phyloP scores from a whole-genome alignment of 1,140 invertebrate genomes.

The Bilobella aurantiaca region DNA sequence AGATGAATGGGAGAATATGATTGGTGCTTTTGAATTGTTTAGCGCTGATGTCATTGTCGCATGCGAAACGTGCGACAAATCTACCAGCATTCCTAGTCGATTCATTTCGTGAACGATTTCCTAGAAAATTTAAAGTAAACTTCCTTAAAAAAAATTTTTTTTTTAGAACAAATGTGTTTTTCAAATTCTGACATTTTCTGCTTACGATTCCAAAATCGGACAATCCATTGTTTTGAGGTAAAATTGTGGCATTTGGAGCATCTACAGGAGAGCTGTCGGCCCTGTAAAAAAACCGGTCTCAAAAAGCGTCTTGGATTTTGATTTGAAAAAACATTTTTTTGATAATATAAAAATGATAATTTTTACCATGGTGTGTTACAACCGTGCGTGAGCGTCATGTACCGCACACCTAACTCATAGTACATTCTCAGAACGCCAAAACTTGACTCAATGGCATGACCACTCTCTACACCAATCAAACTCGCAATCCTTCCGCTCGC shows the following conservation, averaged over 20 bases:
- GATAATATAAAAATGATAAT: not conserved
- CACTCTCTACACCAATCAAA: conserved; percentile 43
- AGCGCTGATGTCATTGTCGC: conserved; percentile 42
- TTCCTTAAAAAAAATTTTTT: not conserved
- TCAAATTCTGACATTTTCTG: not conserved
- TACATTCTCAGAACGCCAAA: conserved; percentile 42
- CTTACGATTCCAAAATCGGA: conserved; percentile 25
- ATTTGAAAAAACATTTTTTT: no score
- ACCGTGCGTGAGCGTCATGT: conserved; percentile 43
- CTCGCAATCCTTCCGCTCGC: conserved; percentile 41
- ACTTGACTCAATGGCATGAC: conserved; percentile 45
- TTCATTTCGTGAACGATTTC: conserved; percentile 39
- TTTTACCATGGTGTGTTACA: conserved; percentile 46
- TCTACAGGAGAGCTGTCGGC: conserved; percentile 26
- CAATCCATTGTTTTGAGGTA: conserved; percentile 18
- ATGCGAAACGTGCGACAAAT: conserved; percentile 51
- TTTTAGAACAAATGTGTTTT: not conserved
- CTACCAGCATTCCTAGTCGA: conserved; percentile 54
- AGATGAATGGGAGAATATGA: conserved; percentile 57
- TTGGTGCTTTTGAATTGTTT: conserved; percentile 44
- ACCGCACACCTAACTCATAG: conserved; percentile 44
- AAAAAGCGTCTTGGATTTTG: no score
- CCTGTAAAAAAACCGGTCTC: no score
- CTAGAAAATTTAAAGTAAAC: conserved; percentile 5
- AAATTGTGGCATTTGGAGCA: not conserved